phyloP scores from a whole-genome alignment of 2,797 vertebrate genomes.

The Merluccius polli region DNA sequence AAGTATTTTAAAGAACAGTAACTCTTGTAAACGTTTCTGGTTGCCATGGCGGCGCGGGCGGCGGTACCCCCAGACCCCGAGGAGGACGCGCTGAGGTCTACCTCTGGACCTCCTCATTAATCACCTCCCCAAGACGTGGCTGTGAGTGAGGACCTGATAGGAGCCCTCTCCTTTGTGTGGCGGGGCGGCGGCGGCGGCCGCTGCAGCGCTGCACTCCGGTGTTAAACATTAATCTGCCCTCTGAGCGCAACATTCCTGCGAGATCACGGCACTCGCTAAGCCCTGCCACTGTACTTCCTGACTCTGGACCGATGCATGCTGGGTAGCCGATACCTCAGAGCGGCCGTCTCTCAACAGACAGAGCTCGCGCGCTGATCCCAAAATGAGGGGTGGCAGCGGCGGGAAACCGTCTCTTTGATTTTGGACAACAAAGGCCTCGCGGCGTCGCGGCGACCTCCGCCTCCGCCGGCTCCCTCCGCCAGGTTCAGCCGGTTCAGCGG shows the following conservation, averaged over 20 bases:
- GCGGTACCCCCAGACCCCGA: neutral
- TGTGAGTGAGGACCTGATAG: neutral
- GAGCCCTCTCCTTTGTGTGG: neutral
- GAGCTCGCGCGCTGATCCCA: slow-evolving; percentile 66
- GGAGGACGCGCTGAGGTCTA: neutral
- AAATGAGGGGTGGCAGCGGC: slow-evolving; percentile 38
- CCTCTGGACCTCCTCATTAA: neutral
- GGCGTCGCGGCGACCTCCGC: slow-evolving; percentile 40
- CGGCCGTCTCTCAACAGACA: slow-evolving; percentile 65
- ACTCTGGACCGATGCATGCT: slow-evolving; percentile 52
- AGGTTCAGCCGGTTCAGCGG: slow-evolving; percentile 60
- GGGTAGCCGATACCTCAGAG: slow-evolving; percentile 59
- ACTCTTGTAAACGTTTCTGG: neutral
- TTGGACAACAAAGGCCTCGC: slow-evolving; percentile 53
- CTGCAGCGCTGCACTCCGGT: slow-evolving; percentile 28
- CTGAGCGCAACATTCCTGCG: slow-evolving; percentile 63
- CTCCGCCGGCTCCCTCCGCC: slow-evolving; percentile 28
- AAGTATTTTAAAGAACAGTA: neutral
- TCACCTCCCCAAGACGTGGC: neutral
- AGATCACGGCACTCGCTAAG: slow-evolving; percentile 58
- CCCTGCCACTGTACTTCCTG: slow-evolving; percentile 66
- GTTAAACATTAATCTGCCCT: slow-evolving; percentile 74
- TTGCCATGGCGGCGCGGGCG: neutral
- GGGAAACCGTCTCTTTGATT: slow-evolving; percentile 50
- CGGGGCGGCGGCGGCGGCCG: neutral